Evolutionary conservation across 2,797 vertebrate genomes (phyloP).

Genomic region (Amniataba percoides): DNA sequence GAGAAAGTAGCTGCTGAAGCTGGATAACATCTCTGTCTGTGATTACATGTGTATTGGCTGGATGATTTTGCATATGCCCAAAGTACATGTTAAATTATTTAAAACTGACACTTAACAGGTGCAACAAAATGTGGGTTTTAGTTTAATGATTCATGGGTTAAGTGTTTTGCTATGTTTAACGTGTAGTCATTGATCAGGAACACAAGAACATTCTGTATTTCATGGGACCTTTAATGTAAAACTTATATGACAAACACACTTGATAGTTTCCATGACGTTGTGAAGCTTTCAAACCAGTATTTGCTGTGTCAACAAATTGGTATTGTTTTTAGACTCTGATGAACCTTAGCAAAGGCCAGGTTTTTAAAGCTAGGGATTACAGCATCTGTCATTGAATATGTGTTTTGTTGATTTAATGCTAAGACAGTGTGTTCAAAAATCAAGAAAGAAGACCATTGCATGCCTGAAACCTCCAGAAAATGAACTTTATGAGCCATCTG

Average conservation of each 20-base stretch:
- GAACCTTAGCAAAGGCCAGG: neutral
- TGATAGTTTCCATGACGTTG: neutral
- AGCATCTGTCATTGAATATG: conserved; percentile 6
- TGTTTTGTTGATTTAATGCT: conserved; percentile 2
- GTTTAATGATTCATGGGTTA: neutral
- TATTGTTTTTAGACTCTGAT: conserved; percentile 4
- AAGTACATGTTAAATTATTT: neutral
- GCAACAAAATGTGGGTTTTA: neutral
- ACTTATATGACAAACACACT: conserved; percentile 1
- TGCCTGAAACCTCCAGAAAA: conserved; percentile 3
- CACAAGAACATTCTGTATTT: conserved; percentile 14
- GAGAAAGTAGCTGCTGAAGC: neutral
- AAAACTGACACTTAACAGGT: neutral
- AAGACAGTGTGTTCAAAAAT: neutral
- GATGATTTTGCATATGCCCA: neutral
- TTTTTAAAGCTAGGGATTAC: conserved; percentile 2
- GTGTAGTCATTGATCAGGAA: neutral
- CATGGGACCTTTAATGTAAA: conserved; percentile 51
- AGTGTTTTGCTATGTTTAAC: neutral
- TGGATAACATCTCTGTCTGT: neutral
- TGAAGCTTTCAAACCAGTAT: conserved; percentile 13
- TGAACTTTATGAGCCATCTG: neutral
- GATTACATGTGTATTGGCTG: neutral
- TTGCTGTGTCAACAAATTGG: neutral
- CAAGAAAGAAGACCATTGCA: neutral